A percentile compares a stretch with the other conserved stretches of the same genome.
phyloP scores from a whole-genome alignment of 2,113 vertebrate genomes.

The Petaurus breviceps region DNA sequence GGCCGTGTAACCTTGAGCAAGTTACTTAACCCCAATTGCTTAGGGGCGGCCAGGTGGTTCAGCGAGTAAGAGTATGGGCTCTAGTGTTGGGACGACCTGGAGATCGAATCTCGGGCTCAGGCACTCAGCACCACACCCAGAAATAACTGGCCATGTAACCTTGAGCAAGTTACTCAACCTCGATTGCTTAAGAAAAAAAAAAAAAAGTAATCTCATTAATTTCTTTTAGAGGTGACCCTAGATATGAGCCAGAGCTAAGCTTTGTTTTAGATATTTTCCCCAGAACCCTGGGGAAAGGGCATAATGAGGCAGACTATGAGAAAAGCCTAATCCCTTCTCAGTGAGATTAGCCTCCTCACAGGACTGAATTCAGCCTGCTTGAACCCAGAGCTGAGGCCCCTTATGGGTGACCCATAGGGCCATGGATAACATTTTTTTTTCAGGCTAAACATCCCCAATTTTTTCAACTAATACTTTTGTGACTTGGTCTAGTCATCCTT shows the following conservation, averaged over 20 bases:
- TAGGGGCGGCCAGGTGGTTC: too few species aligned
- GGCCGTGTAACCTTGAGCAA: too few species aligned
- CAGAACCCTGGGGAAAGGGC: neutral
- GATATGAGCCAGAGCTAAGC: neutral
- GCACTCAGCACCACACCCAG: too few species aligned
- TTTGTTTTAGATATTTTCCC: neutral
- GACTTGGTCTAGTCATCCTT: neutral
- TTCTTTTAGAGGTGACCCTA: neutral
- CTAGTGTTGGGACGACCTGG: too few species aligned
- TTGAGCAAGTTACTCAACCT: too few species aligned
- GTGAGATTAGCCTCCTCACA: neutral
- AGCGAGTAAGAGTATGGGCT: too few species aligned
- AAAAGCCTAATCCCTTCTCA: neutral
- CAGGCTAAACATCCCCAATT: neutral
- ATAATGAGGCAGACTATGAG: neutral
- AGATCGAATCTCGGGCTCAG: too few species aligned
- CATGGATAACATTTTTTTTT: neutral
- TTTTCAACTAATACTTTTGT: neutral
- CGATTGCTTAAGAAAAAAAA: too few species aligned
- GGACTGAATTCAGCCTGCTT: neutral
- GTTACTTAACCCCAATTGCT: too few species aligned
- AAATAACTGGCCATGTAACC: too few species aligned
- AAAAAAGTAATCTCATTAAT: too few species aligned
- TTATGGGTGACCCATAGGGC: neutral
- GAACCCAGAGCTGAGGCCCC: neutral